Base-by-base conservation (phyloP, 2,888 invertebrate genomes). In the Euphydryas editha region DNA sequence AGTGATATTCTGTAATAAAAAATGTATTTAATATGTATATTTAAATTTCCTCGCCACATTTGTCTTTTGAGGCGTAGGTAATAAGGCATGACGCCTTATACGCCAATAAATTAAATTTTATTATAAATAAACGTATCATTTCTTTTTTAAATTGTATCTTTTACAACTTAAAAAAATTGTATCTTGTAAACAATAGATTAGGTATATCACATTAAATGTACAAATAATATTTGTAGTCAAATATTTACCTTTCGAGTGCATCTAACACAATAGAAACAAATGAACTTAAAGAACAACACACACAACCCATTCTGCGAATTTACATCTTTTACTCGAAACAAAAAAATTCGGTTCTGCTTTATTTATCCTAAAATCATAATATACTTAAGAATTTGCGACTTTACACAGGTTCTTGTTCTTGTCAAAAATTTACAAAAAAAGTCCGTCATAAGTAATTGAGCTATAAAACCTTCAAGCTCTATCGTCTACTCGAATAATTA, bases 231-330 rank as follows among this genome's bases (percentile, higher is more conserved):
- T 24, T 24, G 4, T 30, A 30, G 30, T 30, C 46, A 46, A n/a
- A 47, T 54, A 55, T 1, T 24, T 82, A 90, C 91, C 90, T 87
- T 80, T 91, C 90, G 51, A 84, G 74, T 39, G 90, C 87, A 80
- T 91, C 81, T 78, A 91, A 72, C 30, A 85, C 69, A 56, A 87
- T 81, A 18, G 90, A 90, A 54, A 88, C 75, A 70, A 90, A 88
- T 37, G 88, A 84, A 80, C 86, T 83, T 39, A 90, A 65, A 36
- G 90, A 86, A 80, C 87, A 88, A 75, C 87, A 87, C 59, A 89
- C 84, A 77, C 87, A 89, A 71, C 90, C 90, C 90, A 91, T 91
- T 81, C 82, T 83, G 62, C 67, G 51, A 51, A 21, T 44, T 44
- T 51, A 66, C 64, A 54, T 64, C 37, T 49, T 61, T 24, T 51